Evolutionary conservation across 2,888 invertebrate genomes (phyloP), one percentile per base, ranked within the genome.

Genomic region (Luperina testacea): DNA sequence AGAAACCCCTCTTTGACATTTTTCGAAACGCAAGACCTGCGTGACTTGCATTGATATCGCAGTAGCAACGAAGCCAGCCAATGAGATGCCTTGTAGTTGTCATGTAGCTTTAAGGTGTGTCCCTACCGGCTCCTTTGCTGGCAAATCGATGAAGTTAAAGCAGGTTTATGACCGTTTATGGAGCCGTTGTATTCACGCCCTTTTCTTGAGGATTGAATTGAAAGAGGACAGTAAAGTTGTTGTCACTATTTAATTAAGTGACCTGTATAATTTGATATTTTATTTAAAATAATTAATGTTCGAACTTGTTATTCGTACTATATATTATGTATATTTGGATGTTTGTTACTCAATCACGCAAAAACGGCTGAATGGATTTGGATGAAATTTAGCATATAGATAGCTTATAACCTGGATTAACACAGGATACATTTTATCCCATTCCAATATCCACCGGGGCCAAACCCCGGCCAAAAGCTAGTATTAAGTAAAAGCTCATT

Each of bases 81-180:
- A 84, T 80, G 15, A 69, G 53, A 57, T 72, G 63, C 45, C 32
- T 51, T 64, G 45, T 72, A 74, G 65, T 70, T 70, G 72, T 67
- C 79, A 78, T 42, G 57, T 78, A 64, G 51, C 65, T 64, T 79
- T 61, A 80, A 87, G 87, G 80, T 78, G 87, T 87, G 83, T 65
- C 73, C 48, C 38, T 13, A 27, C n/a, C 63, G 77, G 76, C 85
- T 77, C 45, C 63, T 77, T 84, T 65, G 6, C 27, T 63, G 27
- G 67, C 74, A 45, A 85, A 85, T 87, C 82, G 70, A 85, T 85
- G 69, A n/a, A 80, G 77, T 67, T 82, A 80, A 75, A 78, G 77
- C 69, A 32, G 77, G 48, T 48, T 15, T 48, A 48, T 15, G 48
- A 48, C 48, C 3, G 53, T 77, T 59, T 75, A 82, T 74, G n/a